Base-by-base conservation (phyloP, 2,888 invertebrate genomes). In the Andrena trimmerana region DNA sequence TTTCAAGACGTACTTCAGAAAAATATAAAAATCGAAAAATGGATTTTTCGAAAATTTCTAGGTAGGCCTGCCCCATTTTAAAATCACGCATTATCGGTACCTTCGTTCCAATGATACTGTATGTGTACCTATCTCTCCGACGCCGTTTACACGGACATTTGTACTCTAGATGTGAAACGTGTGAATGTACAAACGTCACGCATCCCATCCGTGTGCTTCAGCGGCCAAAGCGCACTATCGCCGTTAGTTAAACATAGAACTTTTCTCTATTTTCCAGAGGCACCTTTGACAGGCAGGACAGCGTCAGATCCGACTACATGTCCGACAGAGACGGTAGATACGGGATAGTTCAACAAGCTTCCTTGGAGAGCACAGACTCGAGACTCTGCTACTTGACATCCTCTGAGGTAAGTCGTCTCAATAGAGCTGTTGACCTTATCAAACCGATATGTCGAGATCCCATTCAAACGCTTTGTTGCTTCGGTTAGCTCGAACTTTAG, bases 311-410 rank as follows among this genome's bases (percentile, higher is more conserved):
- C 1, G 98, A 98, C 93, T 98, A 98, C 95, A 96, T 98, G 95
- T 98, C 98, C 93, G 98, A 98, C 94, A 96, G 98, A 85, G 98
- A 98, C 92, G 96, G 97, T 24, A 95, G 96, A 78, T 96, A 97
- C 90, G 98, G 98, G 88, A 98, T 98, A 94, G 97, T 98, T 90
- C 98, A 98, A 94, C 98, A 98, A 94, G 98, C 98, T 63, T 98
- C 98, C 70, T 97, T 98, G 86, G 98, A 98, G 94, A 98, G 98
- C 95, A 98, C 98, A 10, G 98, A 98, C 95, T 98, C 98, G 87
- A 96, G 98, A 91, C 96, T 98, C 90, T 98, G 98, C 95, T 98
- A 98, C 95, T 96, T 98, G 93, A 98, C 98, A 88, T 98, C 98
- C 65, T 98, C 98, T 88, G 98, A 98, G 98, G 98, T 98, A 95